Percentiles rank a stretch among this genome's conserved stretches.
Conservation (phyloP, 2,797 vertebrate species). For the Semotilus atromaculatus region DNA sequence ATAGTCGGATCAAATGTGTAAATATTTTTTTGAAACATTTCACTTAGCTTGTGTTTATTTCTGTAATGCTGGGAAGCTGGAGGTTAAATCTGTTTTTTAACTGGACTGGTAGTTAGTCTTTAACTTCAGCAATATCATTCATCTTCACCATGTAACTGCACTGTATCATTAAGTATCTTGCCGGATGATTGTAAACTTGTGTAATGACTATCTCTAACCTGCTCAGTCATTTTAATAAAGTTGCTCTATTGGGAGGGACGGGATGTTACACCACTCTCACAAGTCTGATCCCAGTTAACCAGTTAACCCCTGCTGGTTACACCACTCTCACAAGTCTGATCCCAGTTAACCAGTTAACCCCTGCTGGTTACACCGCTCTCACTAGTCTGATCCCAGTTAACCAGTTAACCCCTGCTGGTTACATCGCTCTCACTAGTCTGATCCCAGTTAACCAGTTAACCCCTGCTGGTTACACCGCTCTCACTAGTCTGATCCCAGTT, state of each 20-base stretch:
- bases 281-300: no score
- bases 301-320: no score
- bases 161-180: not conserved
- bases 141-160: not conserved
- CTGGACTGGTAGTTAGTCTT: not conserved
- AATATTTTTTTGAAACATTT: not conserved
- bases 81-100: not conserved
- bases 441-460: no score
- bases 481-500: no score
- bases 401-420: no score
- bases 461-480: no score
- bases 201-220: not conserved
- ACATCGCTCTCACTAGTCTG: no score
- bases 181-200: not conserved
- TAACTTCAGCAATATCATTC: not conserved
- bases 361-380: no score
- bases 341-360: no score
- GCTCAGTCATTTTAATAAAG: not conserved
- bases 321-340: no score
- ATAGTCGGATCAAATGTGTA: not conserved
- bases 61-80: not conserved
- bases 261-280: no score
- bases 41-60: not conserved
- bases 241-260: not conserved
- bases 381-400: no score